phyloP scores from a whole-genome alignment of 2,113 vertebrate genomes.

The Copsychus sechellarum region DNA sequence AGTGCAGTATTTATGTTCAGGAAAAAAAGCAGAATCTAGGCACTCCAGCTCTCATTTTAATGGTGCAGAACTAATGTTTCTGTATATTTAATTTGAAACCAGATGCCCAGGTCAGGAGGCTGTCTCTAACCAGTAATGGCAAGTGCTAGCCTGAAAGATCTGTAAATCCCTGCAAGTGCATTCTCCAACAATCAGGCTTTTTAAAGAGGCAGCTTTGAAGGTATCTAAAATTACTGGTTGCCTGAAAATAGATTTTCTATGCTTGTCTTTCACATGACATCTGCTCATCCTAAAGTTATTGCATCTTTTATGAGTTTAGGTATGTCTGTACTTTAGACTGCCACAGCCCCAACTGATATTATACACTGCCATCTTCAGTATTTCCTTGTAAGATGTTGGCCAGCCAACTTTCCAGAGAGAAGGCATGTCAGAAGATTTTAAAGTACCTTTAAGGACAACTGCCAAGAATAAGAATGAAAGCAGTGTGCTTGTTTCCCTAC shows the following conservation, averaged over 20 bases:
- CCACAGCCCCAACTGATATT: not conserved
- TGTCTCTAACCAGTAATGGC: not conserved
- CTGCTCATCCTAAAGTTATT: not conserved
- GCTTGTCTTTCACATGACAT: not conserved
- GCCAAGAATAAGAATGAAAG: not conserved
- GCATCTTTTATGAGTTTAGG: not conserved
- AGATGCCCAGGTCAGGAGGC: not conserved
- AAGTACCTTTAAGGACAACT: not conserved
- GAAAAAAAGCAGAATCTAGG: not conserved
- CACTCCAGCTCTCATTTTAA: not conserved
- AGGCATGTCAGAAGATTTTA: not conserved
- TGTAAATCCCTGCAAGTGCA: not conserved
- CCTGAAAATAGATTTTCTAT: not conserved
- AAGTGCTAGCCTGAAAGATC: not conserved
- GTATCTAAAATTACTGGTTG: not conserved
- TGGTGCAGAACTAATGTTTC: not conserved
- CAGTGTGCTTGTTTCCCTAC: not conserved
- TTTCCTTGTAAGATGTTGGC: not conserved
- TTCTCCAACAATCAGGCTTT: not conserved
- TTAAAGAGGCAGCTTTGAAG: not conserved
- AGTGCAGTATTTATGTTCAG: not conserved
- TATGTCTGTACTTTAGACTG: not conserved
- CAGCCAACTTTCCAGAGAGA: not conserved
- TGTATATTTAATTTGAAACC: not conserved
- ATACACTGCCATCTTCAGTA: not conserved